Base-by-base conservation (phyloP, 2,888 invertebrate species). In the Yponomeuta sedellus region DNA sequence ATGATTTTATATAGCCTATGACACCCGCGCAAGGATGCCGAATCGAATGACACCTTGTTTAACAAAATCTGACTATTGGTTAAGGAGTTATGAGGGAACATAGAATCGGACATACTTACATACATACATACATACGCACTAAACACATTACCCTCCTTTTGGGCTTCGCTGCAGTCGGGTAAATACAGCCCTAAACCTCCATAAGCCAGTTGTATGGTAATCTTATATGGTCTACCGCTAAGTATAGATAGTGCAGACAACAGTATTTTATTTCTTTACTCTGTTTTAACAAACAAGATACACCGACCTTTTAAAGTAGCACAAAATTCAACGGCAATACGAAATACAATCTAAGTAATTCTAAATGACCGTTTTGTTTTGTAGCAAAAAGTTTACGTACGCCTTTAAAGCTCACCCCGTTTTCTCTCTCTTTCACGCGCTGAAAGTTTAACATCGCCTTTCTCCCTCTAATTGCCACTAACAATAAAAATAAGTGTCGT, bases 401-500 rank as follows among this genome's bases (percentile, higher is more conserved):
- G 44, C 8, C 44, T 52, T 52, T 16, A 52, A 16, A 16, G 16
- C 44, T 16, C 44, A 16, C 12, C 5, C 44, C 2, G 44, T 52
- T 2, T 6, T 52, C 44, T 16, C 44, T 52, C 5, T 52, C 44
- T 52, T 52, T 52, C 44, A 52, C 16, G 0, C 12, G 8, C 16
- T 5, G 12, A 52, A 16, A 52, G 44, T 16, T 16, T 12, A 1
- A 16, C 16, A 52, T 52, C 44, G 44, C 16, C 44, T 52, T 52
- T 52, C 44, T 52, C 16, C 16, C 44, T 52, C 16, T 52, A 52
- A 16, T 16, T 16, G 12, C 44, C 44, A 56, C 56, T 56, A 52
- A 64, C 64, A 64, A 64, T 64, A 66, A 66, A 56, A 66, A 62
- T 56, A 66, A 63, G 57, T 57, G 63, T 22, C 63, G 19, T 58